Conservation (phyloP, 1,140 invertebrate species). For the Neuroterus valhalla region DNA sequence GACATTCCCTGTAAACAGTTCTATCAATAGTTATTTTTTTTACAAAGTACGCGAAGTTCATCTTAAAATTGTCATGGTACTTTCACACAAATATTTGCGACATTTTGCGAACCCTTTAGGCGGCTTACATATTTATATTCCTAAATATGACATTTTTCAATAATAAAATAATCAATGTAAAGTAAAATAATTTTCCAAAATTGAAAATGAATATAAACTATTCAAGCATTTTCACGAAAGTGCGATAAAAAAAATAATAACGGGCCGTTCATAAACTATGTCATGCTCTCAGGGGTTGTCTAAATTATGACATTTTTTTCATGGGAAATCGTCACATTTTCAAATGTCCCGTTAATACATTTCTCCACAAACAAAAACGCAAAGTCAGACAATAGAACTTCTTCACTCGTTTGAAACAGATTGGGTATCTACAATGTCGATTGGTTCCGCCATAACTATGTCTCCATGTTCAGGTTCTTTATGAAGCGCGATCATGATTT, state of each 20-base stretch:
- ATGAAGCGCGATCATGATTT: slow-evolving; percentile 81
- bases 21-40: slow-evolving; percentile 30
- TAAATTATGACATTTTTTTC: no score
- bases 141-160: neutral
- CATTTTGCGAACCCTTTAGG: neutral
- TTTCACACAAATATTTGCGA: neutral
- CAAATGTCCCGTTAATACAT: slow-evolving; percentile 10
- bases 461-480: slow-evolving; percentile 70
- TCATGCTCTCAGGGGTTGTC: no score
- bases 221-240: no score
- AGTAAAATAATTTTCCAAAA: no score
- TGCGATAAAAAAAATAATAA: no score
- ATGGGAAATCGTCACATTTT: no score
- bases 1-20: slow-evolving; percentile 48
- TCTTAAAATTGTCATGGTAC: slow-evolving; percentile 13
- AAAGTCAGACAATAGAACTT: slow-evolving; percentile 33
- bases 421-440: slow-evolving; percentile 65
- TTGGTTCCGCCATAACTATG: slow-evolving; percentile 61
- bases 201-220: no score
- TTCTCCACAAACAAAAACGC: slow-evolving; percentile 38
- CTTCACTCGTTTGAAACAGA: slow-evolving; percentile 68
- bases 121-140: neutral
- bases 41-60: slow-evolving; percentile 63
- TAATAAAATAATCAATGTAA: neutral
- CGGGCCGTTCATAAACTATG: no score